Evolutionary conservation across 2,888 invertebrate genomes (phyloP).

Genomic region (Tethea ocularis): DNA sequence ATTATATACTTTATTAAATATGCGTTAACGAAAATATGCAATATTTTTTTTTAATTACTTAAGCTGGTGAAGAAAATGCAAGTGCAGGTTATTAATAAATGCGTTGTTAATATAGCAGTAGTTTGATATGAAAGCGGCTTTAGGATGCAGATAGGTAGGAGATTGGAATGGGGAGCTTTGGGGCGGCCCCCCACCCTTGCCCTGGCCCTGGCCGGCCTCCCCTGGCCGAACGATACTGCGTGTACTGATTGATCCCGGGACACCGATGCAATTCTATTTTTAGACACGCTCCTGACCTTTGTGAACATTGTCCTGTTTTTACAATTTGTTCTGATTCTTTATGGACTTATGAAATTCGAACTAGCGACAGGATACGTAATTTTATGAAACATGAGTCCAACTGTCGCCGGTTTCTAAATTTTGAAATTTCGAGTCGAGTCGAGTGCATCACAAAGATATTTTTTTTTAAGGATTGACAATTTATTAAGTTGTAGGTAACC

Average conservation of each 20-base stretch:
- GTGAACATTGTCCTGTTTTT: background rate
- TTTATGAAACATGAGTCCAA: too few relatives aligned
- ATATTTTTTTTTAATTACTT: too few relatives aligned
- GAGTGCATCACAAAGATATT: too few relatives aligned
- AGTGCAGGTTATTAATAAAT: too few relatives aligned
- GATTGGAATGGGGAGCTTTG: background rate
- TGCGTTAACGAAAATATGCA: background rate
- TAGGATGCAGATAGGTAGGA: background rate
- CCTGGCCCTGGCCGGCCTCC: constrained; percentile 10
- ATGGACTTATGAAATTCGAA: background rate
- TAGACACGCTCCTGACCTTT: background rate
- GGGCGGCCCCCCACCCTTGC: background rate
- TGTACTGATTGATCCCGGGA: constrained; percentile 1
- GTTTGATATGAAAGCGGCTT: background rate
- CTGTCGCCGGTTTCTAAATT: too few relatives aligned
- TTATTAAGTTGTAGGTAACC: too few relatives aligned
- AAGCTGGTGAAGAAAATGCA: too few relatives aligned
- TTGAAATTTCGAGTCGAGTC: too few relatives aligned
- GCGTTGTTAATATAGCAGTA: background rate
- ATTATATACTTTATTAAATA: too few relatives aligned
- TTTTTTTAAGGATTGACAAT: too few relatives aligned
- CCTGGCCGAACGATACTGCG: constrained; percentile 6
- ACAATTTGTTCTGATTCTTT: background rate
- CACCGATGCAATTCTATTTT: background rate
- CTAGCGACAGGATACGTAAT: background rate